Evolutionary conservation across 2,888 invertebrate genomes (phyloP).

Genomic region (Desoria tigrina): DNA sequence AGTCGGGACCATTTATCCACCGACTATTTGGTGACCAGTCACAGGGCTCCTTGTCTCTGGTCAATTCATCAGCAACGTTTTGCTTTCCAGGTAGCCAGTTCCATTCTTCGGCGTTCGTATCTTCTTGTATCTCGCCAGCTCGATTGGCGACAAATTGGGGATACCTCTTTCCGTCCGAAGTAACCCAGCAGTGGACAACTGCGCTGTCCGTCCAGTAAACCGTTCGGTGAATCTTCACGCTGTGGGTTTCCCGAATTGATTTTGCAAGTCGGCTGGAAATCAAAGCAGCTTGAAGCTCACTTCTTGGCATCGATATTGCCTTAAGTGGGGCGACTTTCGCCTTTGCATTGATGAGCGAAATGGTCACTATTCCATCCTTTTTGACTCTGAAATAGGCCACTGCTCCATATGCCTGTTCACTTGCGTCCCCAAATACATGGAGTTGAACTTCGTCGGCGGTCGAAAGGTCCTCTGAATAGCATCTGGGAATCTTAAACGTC

Average conservation of each 20-base stretch:
- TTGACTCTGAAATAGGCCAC: slow-evolving; percentile 34
- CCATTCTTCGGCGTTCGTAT: slow-evolving; percentile 33
- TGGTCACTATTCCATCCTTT: background rate
- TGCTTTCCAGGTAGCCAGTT: slow-evolving; percentile 40
- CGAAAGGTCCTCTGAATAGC: slow-evolving; percentile 11
- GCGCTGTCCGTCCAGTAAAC: slow-evolving; percentile 40
- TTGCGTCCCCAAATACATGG: slow-evolving; percentile 46
- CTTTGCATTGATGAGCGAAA: slow-evolving; percentile 36
- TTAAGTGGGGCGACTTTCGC: slow-evolving; percentile 42
- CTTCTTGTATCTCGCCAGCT: slow-evolving; percentile 40
- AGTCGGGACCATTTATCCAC: slow-evolving; percentile 50
- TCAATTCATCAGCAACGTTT: slow-evolving; percentile 50
- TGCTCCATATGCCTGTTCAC: slow-evolving; percentile 34
- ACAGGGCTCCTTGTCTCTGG: slow-evolving; percentile 23
- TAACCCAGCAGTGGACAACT: slow-evolving; percentile 44
- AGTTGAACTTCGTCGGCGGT: slow-evolving; percentile 6
- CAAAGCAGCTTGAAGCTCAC: slow-evolving; percentile 46
- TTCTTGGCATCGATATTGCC: slow-evolving; percentile 37
- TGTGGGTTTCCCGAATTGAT: background rate
- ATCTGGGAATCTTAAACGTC: no score
- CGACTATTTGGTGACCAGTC: slow-evolving; percentile 17
- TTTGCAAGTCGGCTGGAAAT: slow-evolving; percentile 34
- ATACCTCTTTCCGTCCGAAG: slow-evolving; percentile 25
- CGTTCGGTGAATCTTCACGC: background rate
- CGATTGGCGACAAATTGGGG: slow-evolving; percentile 41